Base-by-base conservation (phyloP, 2,888 invertebrate species). In the Hemistola chrysoprasaria region DNA sequence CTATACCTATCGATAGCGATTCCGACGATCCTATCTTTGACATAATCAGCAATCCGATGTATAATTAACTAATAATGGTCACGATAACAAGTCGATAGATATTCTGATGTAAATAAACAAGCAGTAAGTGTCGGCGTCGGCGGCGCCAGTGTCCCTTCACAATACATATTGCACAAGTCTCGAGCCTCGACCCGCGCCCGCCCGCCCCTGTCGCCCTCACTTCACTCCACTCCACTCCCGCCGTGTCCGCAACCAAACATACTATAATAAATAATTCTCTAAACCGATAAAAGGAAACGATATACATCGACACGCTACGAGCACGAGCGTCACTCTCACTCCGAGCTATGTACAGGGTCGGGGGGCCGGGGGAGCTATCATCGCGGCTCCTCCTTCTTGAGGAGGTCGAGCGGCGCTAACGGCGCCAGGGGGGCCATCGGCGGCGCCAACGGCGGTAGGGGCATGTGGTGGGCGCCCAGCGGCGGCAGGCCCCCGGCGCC, bases 341-440 rank as follows among this genome's bases (percentile, higher is more conserved):
- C 57, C 54, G 58, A 16, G 16, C 41, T 62, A 62, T 59, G 64
- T 74, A 78, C 74, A 74, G 53, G 47, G 57, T 52, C 43, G 58
- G 45, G 32, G 65, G 64, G 62, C 59, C 62, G 59, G 59, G 68
- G 64, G 55, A 67, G 73, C 78, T 83, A 89, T 89, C 89, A 90
- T 89, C 90, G 89, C 73, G 90, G 89, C 79, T 90, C 90, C 68
- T 90, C 90, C 69, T 89, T 90, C 69, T 91, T 91, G 72, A 92
- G 91, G 70, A 91, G 90, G 74, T 92, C 91, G 53, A 89, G 89
- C 56, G 91, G 90, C 29, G 88, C 79, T 39, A 82, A 80, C 39
- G 81, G 73, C 9, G 75, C 72, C 37, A 75, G 71, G 38, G 78
- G 65, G 33, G 42, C 26, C 31, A 16, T 26, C 11, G 31, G 34